Evolutionary conservation across 2,888 invertebrate species (phyloP).

Genomic region (Synergus itoensis): DNA sequence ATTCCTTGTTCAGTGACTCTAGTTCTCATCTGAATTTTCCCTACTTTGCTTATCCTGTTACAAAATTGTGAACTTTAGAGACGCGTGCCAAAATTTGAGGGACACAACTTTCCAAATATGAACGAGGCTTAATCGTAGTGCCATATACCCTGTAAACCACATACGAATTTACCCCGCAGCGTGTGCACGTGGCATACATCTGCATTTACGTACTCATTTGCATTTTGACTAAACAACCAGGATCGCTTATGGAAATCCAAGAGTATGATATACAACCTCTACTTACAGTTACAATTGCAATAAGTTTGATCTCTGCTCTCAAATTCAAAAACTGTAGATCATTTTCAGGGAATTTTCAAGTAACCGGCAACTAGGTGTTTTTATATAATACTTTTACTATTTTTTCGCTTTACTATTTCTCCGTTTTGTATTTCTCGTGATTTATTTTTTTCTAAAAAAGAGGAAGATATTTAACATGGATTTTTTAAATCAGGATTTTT

Average conservation of each 20-base stretch:
- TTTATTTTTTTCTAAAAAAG: no score
- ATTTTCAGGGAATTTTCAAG: not conserved
- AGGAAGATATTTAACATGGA: no score
- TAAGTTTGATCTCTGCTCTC: not conserved
- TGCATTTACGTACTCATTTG: slow-evolving; percentile 62
- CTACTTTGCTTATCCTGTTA: not conserved
- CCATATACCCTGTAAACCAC: not conserved
- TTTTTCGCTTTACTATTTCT: no score
- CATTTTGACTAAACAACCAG: slow-evolving; percentile 58
- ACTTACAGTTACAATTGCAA: not conserved
- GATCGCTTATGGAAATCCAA: slow-evolving; percentile 62
- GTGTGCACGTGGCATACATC: slow-evolving; percentile 52
- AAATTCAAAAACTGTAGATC: not conserved
- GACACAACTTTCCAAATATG: slow-evolving; percentile 9
- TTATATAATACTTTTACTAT: no score
- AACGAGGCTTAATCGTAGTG: not conserved
- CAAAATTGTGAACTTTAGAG: not conserved
- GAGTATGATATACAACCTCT: slow-evolving; percentile 50
- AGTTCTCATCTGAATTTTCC: not conserved
- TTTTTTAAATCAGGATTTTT: no score
- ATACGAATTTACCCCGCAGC: slow-evolving; percentile 14
- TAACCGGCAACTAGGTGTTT: no score
- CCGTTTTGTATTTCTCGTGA: no score
- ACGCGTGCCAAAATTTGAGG: not conserved
- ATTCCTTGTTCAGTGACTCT: not conserved